Percentiles rank a stretch among this genome's conserved stretches.
Evolutionary conservation across 2,888 invertebrate genomes (phyloP).

Genomic region (Ophion slaviceki): DNA sequence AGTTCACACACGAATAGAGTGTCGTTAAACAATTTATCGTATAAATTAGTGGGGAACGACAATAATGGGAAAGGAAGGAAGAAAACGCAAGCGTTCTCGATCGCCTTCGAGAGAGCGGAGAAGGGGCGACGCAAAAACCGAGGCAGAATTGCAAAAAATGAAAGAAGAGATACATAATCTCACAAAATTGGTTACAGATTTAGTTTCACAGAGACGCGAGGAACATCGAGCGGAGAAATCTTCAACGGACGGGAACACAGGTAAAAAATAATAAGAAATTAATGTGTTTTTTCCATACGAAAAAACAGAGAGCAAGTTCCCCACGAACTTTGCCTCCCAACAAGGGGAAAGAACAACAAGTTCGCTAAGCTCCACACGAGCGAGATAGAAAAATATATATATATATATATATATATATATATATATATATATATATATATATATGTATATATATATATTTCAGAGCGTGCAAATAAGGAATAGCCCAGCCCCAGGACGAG

Average conservation of each 20-base stretch:
- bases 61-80: constrained; percentile 41
- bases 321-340: background rate
- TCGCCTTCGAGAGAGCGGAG: constrained; percentile 38
- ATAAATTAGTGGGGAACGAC: constrained; percentile 27
- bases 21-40: constrained; percentile 23
- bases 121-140: constrained; percentile 16
- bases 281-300: background rate
- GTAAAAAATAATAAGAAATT: background rate
- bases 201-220: background rate
- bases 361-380: constrained; percentile 39
- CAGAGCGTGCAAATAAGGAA: constrained; percentile 27
- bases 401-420: too few species aligned
- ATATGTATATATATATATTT: too few species aligned
- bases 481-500: background rate
- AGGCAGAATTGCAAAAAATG: constrained; percentile 30
- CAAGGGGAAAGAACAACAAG: constrained; percentile 37
- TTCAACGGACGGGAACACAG: background rate
- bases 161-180: constrained; percentile 28
- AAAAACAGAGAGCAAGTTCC: background rate
- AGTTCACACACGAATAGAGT: constrained; percentile 19
- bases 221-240: background rate
- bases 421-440: too few species aligned
- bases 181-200: constrained; percentile 1
- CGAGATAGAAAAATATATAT: background rate
- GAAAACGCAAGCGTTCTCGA: constrained; percentile 29